Evolutionary conservation across 2,113 vertebrate species (phyloP).

Genomic region (Thomomys bottae): DNA sequence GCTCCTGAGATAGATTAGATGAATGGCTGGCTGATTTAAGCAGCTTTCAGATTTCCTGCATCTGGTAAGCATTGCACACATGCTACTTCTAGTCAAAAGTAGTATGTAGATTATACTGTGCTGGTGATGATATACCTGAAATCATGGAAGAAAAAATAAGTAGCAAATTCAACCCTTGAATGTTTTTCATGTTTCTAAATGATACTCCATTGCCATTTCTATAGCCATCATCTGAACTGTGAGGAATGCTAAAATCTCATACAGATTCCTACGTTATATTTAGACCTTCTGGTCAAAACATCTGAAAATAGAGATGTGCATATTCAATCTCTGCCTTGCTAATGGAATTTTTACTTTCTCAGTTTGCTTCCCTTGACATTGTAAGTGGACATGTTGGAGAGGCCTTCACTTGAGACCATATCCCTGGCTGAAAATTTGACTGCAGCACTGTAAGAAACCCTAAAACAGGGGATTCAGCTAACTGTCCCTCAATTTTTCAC

Average conservation of each 20-base stretch:
- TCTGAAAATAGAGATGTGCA: neutral
- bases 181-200: slow-evolving; percentile 18
- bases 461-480: neutral
- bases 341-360: neutral
- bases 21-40: slow-evolving; percentile 12
- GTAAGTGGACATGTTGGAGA: neutral
- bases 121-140: slow-evolving; percentile 30
- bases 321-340: neutral
- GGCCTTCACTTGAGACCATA: neutral
- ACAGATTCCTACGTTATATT: neutral
- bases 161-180: neutral
- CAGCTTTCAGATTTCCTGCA: neutral
- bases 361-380: neutral
- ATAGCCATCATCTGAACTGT: neutral
- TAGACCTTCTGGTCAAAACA: neutral
- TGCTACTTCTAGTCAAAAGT: slow-evolving; percentile 38
- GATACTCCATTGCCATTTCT: neutral
- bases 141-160: slow-evolving; percentile 38
- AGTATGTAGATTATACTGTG: neutral
- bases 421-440: neutral
- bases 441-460: neutral
- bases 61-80: neutral
- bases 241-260: neutral
- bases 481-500: neutral
- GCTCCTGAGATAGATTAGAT: neutral